A percentile compares a stretch with the other conserved stretches of the same genome.
phyloP scores from a whole-genome alignment of 2,888 invertebrate species.

The Pandemis corylana region DNA sequence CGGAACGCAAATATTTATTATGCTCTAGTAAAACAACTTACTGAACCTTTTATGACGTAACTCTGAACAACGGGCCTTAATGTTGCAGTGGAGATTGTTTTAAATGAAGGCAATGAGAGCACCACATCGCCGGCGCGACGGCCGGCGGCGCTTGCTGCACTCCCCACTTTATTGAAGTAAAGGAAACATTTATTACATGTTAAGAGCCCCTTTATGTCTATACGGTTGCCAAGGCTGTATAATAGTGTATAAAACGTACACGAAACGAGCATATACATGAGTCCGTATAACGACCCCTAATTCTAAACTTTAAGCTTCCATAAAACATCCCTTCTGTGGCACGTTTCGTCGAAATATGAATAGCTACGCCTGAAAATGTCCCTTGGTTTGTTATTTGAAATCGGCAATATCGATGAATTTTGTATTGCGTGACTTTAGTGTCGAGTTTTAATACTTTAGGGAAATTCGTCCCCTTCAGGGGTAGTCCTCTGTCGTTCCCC shows the following conservation, averaged over 20 bases:
- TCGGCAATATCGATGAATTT: slow-evolving; percentile 77
- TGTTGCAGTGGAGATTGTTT: slow-evolving; percentile 64
- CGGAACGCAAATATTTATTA: slow-evolving; percentile 4
- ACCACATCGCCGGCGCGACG: slow-evolving; percentile 47
- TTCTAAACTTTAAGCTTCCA: slow-evolving; percentile 47
- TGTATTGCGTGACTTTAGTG: slow-evolving; percentile 71
- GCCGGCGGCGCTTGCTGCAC: slow-evolving; percentile 55
- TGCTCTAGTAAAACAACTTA: neutral
- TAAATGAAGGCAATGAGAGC: slow-evolving; percentile 71
- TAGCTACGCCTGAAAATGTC: slow-evolving; percentile 50
- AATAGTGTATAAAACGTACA: slow-evolving; percentile 58
- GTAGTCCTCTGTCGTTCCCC: slow-evolving; percentile 63
- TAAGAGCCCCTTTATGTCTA: slow-evolving; percentile 74
- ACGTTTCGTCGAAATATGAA: slow-evolving; percentile 44
- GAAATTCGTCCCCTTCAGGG: slow-evolving; percentile 73
- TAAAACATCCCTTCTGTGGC: slow-evolving; percentile 43
- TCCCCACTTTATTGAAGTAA: slow-evolving; percentile 69
- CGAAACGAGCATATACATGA: slow-evolving; percentile 50
- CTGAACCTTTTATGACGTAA: slow-evolving; percentile 22
- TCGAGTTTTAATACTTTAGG: slow-evolving; percentile 67
- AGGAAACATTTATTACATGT: slow-evolving; percentile 77
- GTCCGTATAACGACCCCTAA: slow-evolving; percentile 41
- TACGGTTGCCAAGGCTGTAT: slow-evolving; percentile 67
- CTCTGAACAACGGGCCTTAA: slow-evolving; percentile 44
- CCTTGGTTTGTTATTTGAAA: slow-evolving; percentile 54